Base-by-base conservation (phyloP, 2,113 vertebrate genomes). In the Ailuropoda melanoleuca region DNA sequence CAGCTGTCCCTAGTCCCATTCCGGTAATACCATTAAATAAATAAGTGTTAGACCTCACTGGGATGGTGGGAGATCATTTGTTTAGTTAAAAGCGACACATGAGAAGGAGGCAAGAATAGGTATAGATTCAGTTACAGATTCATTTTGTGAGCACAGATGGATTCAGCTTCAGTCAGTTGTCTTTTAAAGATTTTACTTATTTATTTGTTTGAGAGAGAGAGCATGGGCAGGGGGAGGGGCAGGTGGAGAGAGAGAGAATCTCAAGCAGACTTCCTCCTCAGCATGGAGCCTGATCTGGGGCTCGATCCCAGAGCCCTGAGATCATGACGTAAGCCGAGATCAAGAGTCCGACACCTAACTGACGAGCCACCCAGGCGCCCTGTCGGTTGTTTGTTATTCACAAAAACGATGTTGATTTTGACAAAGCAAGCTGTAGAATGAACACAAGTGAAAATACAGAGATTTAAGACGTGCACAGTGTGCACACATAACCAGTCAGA, bases 1-100 rank as follows among this genome's bases (percentile, higher is more conserved):
- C 99, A 94, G 99, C 99, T 68, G 99, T 99, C 60, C 99, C 99
- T 21, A 99, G 99, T 97, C 99, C 99, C 0, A 99, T 99, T 97
- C 99, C 99, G 99, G 99, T 99, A 99, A 98, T 43, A 13, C 29
- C 78, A 88, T 90, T 34, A 56, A 68, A 23, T 37, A 66, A 75
- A 24, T n/a, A 56, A 58, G 34, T 68, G 55, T 83, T 87, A 88
- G 90, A 24, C 74, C n/a, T 95, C 91, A 6, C 29, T 92, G 84
- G 92, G 75, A 15, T 88, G 50, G 21, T 56, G 53, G 87, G 92
- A 86, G 93, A 31, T 70, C 29, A 53, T 1, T 93, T 37, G 29
- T 82, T 93, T 89, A 75, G 77, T 83, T 92, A 91, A 84, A 85
- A 77, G 17, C 62, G 74, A 26, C 72, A 74, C 50, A 26, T 56